Evolutionary conservation across 2,797 vertebrate species (phyloP).

Genomic region (Acrossocheilus wenchowensis): DNA sequence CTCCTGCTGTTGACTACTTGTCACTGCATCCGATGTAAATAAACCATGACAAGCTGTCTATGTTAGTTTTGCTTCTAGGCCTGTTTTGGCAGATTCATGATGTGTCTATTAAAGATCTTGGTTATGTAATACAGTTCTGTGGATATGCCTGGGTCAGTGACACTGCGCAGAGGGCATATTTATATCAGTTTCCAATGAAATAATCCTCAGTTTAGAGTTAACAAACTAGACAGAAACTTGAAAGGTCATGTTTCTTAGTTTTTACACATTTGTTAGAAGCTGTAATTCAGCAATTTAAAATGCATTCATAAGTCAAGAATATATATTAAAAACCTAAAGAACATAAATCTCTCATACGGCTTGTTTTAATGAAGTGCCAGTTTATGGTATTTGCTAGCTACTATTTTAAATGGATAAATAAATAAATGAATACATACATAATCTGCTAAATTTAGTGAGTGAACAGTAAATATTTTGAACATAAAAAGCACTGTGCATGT

Average conservation of each 20-base stretch:
- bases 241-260: background rate
- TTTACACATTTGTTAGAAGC: background rate
- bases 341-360: background rate
- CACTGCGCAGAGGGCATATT: background rate
- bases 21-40: background rate
- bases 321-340: background rate
- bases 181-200: background rate
- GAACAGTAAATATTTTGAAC: background rate
- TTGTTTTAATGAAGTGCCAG: background rate
- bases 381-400: background rate
- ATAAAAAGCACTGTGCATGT: background rate
- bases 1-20: background rate
- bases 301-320: background rate
- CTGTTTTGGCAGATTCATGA: conserved; percentile 22
- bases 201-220: background rate
- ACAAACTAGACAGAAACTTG: background rate
- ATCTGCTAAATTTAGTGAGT: background rate
- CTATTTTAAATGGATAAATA: background rate
- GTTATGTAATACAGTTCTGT: conserved; percentile 22
- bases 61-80: background rate
- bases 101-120: conserved; percentile 1
- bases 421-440: background rate
- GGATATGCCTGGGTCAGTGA: background rate
- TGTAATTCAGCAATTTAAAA: background rate
- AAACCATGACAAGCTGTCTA: background rate